Percentiles rank a stretch among this genome's conserved stretches.
These are phyloP conservation scores for Stratiolaelaps scimitus DNA, from an alignment of 1,140 invertebrate genomes.

Conservation along the genomic window DNA sequence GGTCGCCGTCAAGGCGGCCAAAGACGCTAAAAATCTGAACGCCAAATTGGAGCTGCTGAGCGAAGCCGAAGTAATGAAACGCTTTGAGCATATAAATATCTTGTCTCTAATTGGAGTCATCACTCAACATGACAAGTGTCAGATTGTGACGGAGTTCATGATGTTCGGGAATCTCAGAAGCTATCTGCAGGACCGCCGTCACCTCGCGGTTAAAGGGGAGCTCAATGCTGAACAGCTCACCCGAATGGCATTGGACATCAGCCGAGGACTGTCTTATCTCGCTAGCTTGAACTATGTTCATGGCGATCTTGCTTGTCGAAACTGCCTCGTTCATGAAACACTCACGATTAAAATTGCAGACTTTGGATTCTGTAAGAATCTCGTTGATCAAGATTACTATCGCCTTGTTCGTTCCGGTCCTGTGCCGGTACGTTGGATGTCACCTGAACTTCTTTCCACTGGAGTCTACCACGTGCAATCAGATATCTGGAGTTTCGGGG, in stretches of 20 bases:
- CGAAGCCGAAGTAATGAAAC: conserved; percentile 81
- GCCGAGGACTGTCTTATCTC: conserved; percentile 65
- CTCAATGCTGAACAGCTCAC: conserved; percentile 55
- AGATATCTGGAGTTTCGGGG: conserved; percentile 74
- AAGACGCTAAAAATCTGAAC: conserved; percentile 62
- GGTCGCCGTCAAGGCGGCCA: conserved; percentile 80
- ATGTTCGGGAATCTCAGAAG: conserved; percentile 78
- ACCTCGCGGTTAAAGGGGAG: conserved; percentile 56
- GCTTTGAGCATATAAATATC: conserved; percentile 78
- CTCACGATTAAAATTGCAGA: conserved; percentile 74
- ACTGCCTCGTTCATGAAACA: conserved; percentile 71
- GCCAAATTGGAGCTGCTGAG: conserved; percentile 84
- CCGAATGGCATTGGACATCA: conserved; percentile 69
- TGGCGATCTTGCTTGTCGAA: conserved; percentile 68
- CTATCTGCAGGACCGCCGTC: conserved; percentile 64
- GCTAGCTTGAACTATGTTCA: conserved; percentile 67
- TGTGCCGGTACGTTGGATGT: conserved; percentile 79
- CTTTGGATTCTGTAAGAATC: conserved; percentile 78
- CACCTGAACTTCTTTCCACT: conserved; percentile 60
- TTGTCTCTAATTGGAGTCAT: conserved; percentile 71
- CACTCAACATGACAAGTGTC: conserved; percentile 66
- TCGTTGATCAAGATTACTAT: conserved; percentile 77
- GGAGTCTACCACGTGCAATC: conserved; percentile 72
- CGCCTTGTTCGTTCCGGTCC: conserved; percentile 65
- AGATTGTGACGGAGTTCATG: conserved; percentile 87